Base-by-base conservation (phyloP, 2,113 vertebrate species). In the Vulpes lagopus region DNA sequence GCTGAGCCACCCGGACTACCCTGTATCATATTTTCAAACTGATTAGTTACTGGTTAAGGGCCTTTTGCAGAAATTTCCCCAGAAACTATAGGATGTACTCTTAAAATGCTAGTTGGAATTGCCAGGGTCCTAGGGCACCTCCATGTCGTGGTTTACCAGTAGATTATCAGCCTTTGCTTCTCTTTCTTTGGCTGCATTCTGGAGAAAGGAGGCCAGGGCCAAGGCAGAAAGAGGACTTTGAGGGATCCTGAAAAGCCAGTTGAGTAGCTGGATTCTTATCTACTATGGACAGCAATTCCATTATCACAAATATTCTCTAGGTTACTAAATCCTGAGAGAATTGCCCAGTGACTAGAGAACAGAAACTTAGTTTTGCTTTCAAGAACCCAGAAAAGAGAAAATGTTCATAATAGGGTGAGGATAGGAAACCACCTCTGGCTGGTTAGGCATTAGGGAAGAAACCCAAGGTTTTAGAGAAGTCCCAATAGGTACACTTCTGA, bases 351-450 rank as follows among this genome's bases (percentile, higher is more conserved):
- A 78, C 81, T 79, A 69, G 60, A 32, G 57, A 84, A 30, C 59
- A 76, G 35, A 86, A 89, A 92, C 69, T 35, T 76, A 67, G 14
- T 64, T 89, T 92, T 73, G n/a, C 62, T 90, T 94, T 87, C 12
- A 74, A 67, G 65, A 69, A 89, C 30, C 8, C 55, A 11, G 22
- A 8, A 85, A 74, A 60, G 69, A 49, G 16, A n/a, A 93, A 51
- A 73, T 79, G 32, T 84, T 84, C 43, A 55, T 73, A 35, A 82
- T 11, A 79, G 49, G 73, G 43, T 15, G 62, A 83, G 60, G 38
- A 23, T 73, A 89, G 12, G n/a, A 43, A 30, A 38, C 43, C 43
- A 43, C 43, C 27, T 95, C 60, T 2, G 43, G 32, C 62, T 91
- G 78, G 64, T 64, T 55, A 89, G 59, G 49, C 27, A 27, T 53